Evolutionary conservation across 2,113 vertebrate species (phyloP), one percentile per base, ranked within the genome.

Genomic region (Glaucomys volans): DNA sequence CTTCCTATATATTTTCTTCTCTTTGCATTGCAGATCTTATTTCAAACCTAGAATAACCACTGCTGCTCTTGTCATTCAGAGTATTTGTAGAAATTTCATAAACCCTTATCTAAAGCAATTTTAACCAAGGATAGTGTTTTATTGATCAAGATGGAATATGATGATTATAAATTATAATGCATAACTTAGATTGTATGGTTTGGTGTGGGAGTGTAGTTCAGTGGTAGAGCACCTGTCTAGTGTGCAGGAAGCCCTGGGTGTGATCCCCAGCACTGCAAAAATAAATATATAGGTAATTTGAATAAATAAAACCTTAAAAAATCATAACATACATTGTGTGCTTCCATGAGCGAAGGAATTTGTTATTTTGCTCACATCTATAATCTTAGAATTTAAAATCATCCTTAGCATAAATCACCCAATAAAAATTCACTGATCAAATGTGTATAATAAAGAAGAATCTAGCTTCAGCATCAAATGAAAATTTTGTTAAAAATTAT

Each of bases 371-470:
- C n/a, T 80, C 37, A 47, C 13, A 42, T 89, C n/a, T 26, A 2
- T 89, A 62, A 42, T 52, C 30, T 88, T 1, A 85, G 42, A 94
- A 89, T 35, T 95, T 79, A 80, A 35, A 88, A 74, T 17, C 66
- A 35, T 74, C 40, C 22, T 72, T 71, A 3, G 35, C 4, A 52
- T 66, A 62, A 90, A 57, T 74, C 86, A 5, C 44, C 35, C 8
- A 64, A 32, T 76, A 72, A 90, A 90, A 87, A 87, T 35, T 28
- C 72, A 20, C 77, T 71, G 42, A 52, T 40, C 2, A 62, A 57
- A 85, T 44, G n/a, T 88, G 9, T 88, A 54, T 13, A 72, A n/a
- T 84, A 81, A 75, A 30, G n/a, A 37, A 32, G 30, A 77, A 26
- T 66, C 5, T 90, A 40, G 17, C 35, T 26, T 77, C 54, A 66